Conservation (phyloP, 2,797 vertebrate genomes). For the Lacerta viridis region DNA sequence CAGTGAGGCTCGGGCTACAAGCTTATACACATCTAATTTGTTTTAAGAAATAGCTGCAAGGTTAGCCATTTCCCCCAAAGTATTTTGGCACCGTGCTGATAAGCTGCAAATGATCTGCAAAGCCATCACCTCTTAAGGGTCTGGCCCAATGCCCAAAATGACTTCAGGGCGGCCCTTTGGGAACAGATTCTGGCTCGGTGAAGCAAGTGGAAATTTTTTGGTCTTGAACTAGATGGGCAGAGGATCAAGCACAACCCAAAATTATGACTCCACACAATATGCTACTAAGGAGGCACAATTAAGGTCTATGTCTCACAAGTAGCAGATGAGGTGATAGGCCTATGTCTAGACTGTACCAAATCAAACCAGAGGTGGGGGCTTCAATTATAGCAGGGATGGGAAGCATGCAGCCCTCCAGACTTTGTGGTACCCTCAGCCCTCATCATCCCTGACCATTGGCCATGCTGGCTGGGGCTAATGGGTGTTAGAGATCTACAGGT, state of each 20-base stretch:
- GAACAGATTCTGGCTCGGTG: not conserved
- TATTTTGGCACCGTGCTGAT: not conserved
- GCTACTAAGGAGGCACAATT: not conserved
- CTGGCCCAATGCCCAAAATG: not conserved
- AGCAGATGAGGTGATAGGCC: not conserved
- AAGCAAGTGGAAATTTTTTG: slow-evolving; percentile 15
- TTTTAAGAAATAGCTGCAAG: slow-evolving; percentile 13
- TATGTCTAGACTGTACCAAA: not conserved
- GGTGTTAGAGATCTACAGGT: not conserved
- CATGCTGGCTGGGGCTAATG: not conserved
- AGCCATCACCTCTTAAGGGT: slow-evolving; percentile 8
- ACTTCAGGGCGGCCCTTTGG: slow-evolving; percentile 6
- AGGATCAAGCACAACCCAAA: not conserved
- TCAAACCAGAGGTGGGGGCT: not conserved
- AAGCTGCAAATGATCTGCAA: accelerated
- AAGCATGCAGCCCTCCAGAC: not conserved
- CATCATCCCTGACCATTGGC: not conserved
- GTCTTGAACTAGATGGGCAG: not conserved
- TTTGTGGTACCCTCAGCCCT: not conserved
- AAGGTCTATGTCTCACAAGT: not conserved
- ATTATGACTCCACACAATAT: not conserved
- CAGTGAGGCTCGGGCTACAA: not conserved
- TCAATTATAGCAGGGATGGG: not conserved
- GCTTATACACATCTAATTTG: slow-evolving; percentile 5
- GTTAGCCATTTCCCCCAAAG: not conserved